Conservation (phyloP, 2,797 vertebrate species). For the Acanthurus leucopareius region DNA sequence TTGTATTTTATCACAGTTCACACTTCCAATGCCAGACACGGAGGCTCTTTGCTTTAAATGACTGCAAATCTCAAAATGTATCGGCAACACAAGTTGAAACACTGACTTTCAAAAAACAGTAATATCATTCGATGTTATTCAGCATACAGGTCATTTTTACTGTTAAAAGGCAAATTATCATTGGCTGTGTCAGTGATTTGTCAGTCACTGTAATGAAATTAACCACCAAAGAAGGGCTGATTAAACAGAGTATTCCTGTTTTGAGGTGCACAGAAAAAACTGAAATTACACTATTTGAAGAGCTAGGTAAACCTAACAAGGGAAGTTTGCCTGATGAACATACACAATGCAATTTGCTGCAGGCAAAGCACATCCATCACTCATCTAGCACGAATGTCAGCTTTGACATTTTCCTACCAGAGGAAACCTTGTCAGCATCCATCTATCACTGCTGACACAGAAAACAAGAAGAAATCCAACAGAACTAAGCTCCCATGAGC, state of each 20-base stretch:
- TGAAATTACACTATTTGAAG: neutral
- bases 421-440: conserved; percentile 37
- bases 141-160: too few relatives aligned
- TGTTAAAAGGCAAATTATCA: neutral
- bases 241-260: neutral
- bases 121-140: neutral
- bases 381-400: conserved; percentile 23
- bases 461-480: neutral
- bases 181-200: neutral
- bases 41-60: neutral
- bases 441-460: conserved; percentile 30
- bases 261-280: neutral
- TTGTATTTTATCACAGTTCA: neutral
- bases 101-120: neutral
- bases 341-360: conserved; percentile 24
- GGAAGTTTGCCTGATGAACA: neutral
- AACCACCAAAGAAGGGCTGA: conserved; percentile 8
- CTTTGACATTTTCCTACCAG: conserved; percentile 24
- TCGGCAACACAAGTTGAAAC: neutral
- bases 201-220: neutral
- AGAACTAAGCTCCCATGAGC: neutral
- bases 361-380: conserved; percentile 19
- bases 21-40: neutral
- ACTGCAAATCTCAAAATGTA: neutral
- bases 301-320: neutral